Evolutionary conservation across 1,140 invertebrate species (phyloP), one percentile per base, ranked within the genome.

Genomic region (Bathynomus jamesi): DNA sequence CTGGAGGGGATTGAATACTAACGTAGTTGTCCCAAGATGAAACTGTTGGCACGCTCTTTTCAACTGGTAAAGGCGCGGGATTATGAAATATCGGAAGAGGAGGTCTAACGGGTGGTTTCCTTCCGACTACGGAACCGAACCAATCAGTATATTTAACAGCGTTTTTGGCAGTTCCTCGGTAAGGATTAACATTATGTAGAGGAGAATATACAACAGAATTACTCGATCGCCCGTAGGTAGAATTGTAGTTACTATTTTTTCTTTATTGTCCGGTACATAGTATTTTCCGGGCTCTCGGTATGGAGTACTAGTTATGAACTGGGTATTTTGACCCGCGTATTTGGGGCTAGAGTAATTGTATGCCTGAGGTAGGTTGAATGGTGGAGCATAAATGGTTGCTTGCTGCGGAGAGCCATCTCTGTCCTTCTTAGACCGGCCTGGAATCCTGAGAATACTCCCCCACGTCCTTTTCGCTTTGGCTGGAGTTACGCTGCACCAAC

Each of bases 121-220:
- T 65, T 3, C 71, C 72, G 3, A 69, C 75, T 4, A 76, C 75
- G 21, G 75, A 76, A 4, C 75, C 75, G 65, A 76, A 76, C 75
- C 75, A 76, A 28, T 76, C 75, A 1, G 72, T 76, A 63, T 76
- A 76, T 27, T 72, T 68, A 21, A 76, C 72, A 21, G 75, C 73
- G 70, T 69, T 69, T 24, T 61, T 61, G 8, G 46, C 67, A n/a
- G 60, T 61, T n/a, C 28, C 61, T 27, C 29, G 27, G 32, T 4
- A 7, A 61, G 8, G 11, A 28, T 29, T 69, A 31, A 3, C 25
- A 24, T 24, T 28, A n/a, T 30, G 28, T 32, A 30, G 65, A 31
- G 17, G 65, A 67, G 10, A 61, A 30, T 11, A 28, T 32, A 61
- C 53, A 40, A 30, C 62, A 61, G 25, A 29, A 53, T n/a, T 25